Percentiles rank a stretch among this genome's conserved stretches.
Conservation (phyloP, 2,113 vertebrate species). For the Microcebus tavaratra region DNA sequence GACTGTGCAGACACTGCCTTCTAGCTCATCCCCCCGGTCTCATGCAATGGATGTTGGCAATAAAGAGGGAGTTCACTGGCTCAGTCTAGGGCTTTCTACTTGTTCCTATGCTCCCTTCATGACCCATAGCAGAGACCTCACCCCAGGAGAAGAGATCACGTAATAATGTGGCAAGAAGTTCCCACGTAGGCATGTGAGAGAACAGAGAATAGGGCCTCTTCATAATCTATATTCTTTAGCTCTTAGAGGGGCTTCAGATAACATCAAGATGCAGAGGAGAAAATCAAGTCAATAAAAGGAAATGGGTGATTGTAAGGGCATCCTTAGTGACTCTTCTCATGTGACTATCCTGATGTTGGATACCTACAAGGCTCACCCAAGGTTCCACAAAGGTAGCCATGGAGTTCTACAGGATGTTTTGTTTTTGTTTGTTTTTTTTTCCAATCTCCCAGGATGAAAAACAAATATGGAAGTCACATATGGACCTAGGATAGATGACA, state of each 20-base stretch:
- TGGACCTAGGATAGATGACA: background rate
- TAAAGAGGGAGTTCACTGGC: background rate
- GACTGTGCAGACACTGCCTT: background rate
- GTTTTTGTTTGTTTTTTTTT: too few species aligned
- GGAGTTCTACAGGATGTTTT: background rate
- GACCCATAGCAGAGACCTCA: background rate
- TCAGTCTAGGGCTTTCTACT: background rate
- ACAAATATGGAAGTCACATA: background rate
- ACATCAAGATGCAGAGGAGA: background rate
- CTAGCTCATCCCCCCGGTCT: background rate
- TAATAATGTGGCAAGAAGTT: background rate
- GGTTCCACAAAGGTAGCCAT: background rate
- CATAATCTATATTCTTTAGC: background rate
- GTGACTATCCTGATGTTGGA: background rate
- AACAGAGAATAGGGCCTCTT: background rate
- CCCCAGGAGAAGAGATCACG: background rate
- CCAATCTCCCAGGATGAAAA: background rate
- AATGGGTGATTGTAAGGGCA: background rate
- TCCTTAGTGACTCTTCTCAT: background rate
- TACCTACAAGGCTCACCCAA: background rate
- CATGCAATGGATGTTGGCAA: background rate
- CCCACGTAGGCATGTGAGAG: background rate
- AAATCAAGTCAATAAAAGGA: background rate
- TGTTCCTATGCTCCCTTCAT: background rate
- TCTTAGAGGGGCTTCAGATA: background rate